Percentiles rank a stretch among this genome's conserved stretches.
Conservation (phyloP, 2,113 vertebrate genomes). For the Oxygymnocypris stewartii region DNA sequence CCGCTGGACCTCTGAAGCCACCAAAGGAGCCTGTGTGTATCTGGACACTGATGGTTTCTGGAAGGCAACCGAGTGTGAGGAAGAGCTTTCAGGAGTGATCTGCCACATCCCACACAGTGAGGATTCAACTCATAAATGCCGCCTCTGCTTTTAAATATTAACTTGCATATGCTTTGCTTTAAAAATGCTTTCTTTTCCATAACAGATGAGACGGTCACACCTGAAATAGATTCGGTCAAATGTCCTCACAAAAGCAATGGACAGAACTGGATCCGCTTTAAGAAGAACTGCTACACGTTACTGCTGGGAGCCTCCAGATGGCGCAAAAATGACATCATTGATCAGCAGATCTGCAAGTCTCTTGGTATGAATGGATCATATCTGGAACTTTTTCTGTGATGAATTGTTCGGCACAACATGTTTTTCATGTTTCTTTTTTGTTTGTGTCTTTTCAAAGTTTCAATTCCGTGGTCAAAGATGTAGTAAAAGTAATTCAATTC, state of each 20-base stretch:
- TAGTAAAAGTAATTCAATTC: not conserved
- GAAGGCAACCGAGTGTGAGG: constrained; percentile 84
- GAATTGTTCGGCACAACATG: not conserved
- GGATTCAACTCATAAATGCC: constrained; percentile 45
- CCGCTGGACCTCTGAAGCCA: constrained; percentile 81
- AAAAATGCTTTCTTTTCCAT: not conserved
- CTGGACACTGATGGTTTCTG: constrained; percentile 90
- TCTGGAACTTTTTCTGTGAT: not conserved
- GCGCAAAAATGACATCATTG: constrained; percentile 63
- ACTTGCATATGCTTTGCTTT: not conserved
- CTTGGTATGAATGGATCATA: constrained; percentile 74
- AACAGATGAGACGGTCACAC: constrained; percentile 74
- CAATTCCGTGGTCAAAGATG: not conserved
- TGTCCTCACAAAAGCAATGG: constrained; percentile 88
- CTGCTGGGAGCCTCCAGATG: constrained; percentile 79
- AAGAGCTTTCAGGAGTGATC: constrained; percentile 81
- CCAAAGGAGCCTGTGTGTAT: constrained; percentile 81
- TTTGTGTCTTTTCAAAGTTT: not conserved
- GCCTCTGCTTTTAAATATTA: not conserved
- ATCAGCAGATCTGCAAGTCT: constrained; percentile 77
- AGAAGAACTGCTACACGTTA: constrained; percentile 90
- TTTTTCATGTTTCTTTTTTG: not conserved
- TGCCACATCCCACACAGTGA: constrained; percentile 84
- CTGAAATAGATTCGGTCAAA: constrained; percentile 66
- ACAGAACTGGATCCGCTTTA: constrained; percentile 90